phyloP scores from a whole-genome alignment of 2,113 vertebrate genomes.

The Piprites chloris region DNA sequence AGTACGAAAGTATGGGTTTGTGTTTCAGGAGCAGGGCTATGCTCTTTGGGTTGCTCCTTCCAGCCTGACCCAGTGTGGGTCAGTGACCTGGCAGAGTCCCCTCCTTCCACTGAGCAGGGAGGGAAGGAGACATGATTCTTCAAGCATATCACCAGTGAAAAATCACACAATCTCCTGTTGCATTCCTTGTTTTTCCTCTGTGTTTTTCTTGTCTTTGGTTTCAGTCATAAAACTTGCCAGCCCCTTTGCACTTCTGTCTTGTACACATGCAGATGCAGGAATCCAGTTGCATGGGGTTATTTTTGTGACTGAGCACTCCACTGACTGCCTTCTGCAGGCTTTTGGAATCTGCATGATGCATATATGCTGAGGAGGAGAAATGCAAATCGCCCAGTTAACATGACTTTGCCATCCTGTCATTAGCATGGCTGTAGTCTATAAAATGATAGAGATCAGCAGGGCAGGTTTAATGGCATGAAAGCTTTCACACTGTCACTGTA shows the following conservation, averaged over 20 bases:
- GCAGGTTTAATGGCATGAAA: slow-evolving; percentile 3
- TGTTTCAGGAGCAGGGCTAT: background rate
- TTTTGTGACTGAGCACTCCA: background rate
- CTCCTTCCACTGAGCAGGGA: background rate
- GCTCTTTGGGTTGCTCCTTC: background rate
- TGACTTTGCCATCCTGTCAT: background rate
- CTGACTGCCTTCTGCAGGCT: background rate
- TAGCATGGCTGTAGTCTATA: background rate
- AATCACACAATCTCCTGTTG: background rate
- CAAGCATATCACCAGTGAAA: background rate
- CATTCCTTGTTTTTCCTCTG: background rate
- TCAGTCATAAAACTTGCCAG: background rate
- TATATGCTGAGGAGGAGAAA: background rate
- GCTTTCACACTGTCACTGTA: background rate
- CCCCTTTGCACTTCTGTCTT: background rate
- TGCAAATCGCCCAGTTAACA: background rate
- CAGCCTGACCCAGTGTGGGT: background rate
- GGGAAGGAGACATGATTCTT: background rate
- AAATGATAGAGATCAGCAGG: slow-evolving; percentile 21
- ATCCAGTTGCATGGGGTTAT: background rate
- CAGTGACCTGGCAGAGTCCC: background rate
- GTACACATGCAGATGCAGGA: background rate
- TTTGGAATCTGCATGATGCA: background rate
- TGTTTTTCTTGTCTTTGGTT: background rate
- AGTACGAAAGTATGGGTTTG: background rate